Base-by-base conservation (phyloP, 2,797 vertebrate genomes). In the Pterois miles region DNA sequence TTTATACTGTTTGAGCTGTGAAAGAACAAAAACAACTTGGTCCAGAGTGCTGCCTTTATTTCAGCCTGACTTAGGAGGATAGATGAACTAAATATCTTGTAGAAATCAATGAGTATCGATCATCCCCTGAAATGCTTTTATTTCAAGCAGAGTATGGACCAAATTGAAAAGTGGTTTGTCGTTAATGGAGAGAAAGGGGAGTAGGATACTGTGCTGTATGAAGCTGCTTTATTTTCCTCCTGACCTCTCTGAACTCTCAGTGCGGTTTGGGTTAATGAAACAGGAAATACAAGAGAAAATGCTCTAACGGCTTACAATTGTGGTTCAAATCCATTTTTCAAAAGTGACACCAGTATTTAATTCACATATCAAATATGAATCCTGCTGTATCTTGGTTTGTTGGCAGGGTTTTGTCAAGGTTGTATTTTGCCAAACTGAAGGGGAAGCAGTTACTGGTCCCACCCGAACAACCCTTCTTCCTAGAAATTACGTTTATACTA, bases 71-170 rank as follows among this genome's bases (percentile, higher is more conserved):
- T 81, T 83, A 75, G 90, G 85, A 86, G 74, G 74, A 88, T 71
- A 76, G 82, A 86, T 84, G 73, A 78, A 86, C 75, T 50, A 74
- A 91, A 91, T 89, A 89, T 91, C 85, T 86, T 53, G 78, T 80
- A 52, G 76, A 77, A 80, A 91, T 93, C 88, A 74, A 89, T 87
- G 73, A 9, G 4, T 65, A 88, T 88, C 13, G 88, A 93, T 90
- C 70, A 54, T 69, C 77, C 75, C 33, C 71, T 74, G 71, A 80
- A 83, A 88, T 70, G 77, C 77, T 83, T 91, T 88, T 67, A 86
- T 85, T 90, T 83, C 71, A 59, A 62, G 52, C 52, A 4, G 25
- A 29, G 58, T 40, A 38, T 76, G 50, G 72, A 65, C 62, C 23
- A 25, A 66, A 65, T 40, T 59, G 72, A 70, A 71, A 68, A 80